A percentile compares a stretch with the other conserved stretches of the same genome.
Evolutionary conservation across 2,888 invertebrate genomes (phyloP).

Genomic region (Leptodirus hochenwartii): DNA sequence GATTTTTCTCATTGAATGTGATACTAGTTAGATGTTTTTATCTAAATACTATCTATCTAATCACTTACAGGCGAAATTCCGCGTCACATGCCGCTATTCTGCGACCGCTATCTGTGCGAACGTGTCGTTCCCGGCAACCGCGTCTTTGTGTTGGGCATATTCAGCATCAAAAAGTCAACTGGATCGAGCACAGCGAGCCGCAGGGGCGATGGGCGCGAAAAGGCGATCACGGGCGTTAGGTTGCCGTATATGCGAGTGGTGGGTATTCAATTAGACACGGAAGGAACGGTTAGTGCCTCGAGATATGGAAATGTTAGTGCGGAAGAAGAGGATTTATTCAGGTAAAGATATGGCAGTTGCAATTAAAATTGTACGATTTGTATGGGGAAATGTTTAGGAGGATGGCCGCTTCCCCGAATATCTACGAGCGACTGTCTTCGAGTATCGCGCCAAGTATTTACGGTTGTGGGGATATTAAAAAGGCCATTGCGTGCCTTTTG

Average conservation of each 20-base stretch:
- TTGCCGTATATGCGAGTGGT: constrained; percentile 89
- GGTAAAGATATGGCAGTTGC: no score
- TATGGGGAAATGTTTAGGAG: no score
- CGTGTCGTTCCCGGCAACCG: constrained; percentile 91
- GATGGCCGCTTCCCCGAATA: constrained; percentile 66
- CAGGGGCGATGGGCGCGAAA: constrained; percentile 49
- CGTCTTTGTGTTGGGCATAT: constrained; percentile 85
- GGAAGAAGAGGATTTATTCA: constrained; percentile 69
- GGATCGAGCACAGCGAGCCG: constrained; percentile 37
- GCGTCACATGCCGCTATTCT: constrained; percentile 84
- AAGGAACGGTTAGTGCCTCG: constrained; percentile 40
- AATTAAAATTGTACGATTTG: no score
- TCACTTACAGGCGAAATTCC: no score
- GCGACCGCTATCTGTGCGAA: constrained; percentile 87
- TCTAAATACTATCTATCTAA: no score
- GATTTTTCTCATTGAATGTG: no score
- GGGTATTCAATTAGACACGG: constrained; percentile 75
- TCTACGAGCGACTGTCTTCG: constrained; percentile 73
- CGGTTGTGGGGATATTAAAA: constrained; percentile 88
- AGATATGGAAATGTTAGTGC: constrained; percentile 33
- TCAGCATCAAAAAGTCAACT: constrained; percentile 86
- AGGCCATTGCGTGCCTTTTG: constrained; percentile 84
- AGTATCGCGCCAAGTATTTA: constrained; percentile 96
- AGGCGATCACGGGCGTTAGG: constrained; percentile 76
- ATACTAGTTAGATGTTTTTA: no score